Evolutionary conservation across 2,888 invertebrate genomes (phyloP).

Genomic region (Nomada fucata): DNA sequence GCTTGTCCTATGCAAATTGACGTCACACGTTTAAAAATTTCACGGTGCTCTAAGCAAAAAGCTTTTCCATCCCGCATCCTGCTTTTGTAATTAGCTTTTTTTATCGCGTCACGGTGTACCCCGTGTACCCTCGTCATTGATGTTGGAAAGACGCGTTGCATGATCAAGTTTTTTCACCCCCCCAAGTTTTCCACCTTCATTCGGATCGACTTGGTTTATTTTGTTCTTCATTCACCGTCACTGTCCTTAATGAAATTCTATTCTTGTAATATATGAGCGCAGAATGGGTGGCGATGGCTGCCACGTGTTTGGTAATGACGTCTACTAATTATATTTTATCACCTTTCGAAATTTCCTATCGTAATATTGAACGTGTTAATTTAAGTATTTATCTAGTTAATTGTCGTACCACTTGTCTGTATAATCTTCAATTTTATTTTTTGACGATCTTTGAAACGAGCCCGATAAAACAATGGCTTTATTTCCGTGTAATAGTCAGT

Average conservation of each 20-base stretch:
- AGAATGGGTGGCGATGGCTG: not conserved
- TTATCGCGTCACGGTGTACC: slow-evolving; percentile 20
- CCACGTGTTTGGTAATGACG: not conserved
- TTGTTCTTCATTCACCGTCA: slow-evolving; percentile 32
- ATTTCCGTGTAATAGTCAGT: too few relatives aligned
- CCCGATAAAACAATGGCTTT: too few relatives aligned
- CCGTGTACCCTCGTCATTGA: slow-evolving; percentile 23
- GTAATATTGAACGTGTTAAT: too few relatives aligned
- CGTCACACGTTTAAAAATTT: slow-evolving; percentile 29
- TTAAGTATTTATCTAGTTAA: too few relatives aligned
- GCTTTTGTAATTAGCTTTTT: slow-evolving; percentile 18
- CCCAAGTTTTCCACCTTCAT: not conserved
- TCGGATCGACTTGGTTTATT: slow-evolving; percentile 9
- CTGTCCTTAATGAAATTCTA: slow-evolving; percentile 28
- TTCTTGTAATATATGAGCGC: slow-evolving; percentile 4
- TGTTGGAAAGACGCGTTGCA: slow-evolving; percentile 8
- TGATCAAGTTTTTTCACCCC: not conserved
- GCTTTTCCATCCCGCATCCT: not conserved
- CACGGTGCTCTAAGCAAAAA: slow-evolving; percentile 26
- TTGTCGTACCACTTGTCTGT: too few relatives aligned
- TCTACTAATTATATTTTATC: too few relatives aligned
- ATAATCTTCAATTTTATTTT: too few relatives aligned
- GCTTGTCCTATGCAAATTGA: not conserved
- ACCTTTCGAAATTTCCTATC: too few relatives aligned
- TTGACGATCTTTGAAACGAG: too few relatives aligned